Evolutionary conservation across 2,113 vertebrate genomes (phyloP), one percentile per base, ranked within the genome.

Genomic region (Orthonyx spaldingii): DNA sequence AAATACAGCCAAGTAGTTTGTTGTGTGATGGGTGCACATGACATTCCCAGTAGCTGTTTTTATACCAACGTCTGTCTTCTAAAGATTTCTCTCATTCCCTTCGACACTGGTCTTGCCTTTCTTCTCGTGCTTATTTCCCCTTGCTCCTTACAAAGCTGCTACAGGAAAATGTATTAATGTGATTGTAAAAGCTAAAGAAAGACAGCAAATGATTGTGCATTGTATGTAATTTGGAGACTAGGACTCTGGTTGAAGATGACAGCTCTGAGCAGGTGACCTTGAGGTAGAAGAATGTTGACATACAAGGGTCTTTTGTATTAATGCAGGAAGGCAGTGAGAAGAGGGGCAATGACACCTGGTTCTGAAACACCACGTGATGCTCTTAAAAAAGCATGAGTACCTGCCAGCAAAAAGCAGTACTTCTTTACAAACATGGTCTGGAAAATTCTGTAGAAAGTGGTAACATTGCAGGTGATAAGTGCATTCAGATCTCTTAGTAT

Each of bases 1-100:
- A 94, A 96, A 95, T 89, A 95, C 15, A 96, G 60, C 84, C 65
- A 75, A 91, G 65, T 39, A 46, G 23, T 78, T 35, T 71, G 65
- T 50, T 81, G 77, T 89, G 77, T 84, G 89, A 89, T 50, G 72
- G 49, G 21, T 63, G 52, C 77, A 78, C 8, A 16, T 33, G 65
- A 72, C 3, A 3, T 75, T 96, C 44, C 60, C 0, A 3, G 42
- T 93, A 71, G 69, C 60, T 84, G 35, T 81, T 84, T 86, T 56
- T 86, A 63, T 2, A 12, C 47, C 71, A 55, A 6, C 0, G 1
- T 50, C 84, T 91, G 46, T 70, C 30, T 89, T 52, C 37, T 50
- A 32, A 65, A 70, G 52, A 47, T 66, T 84, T 84, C 18, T 61
- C 24, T 82, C 65, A 4, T 16, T 90, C 47, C 60, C 82, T 95